phyloP scores from a whole-genome alignment of 2,797 vertebrate species.

The Bothrops alternatus region DNA sequence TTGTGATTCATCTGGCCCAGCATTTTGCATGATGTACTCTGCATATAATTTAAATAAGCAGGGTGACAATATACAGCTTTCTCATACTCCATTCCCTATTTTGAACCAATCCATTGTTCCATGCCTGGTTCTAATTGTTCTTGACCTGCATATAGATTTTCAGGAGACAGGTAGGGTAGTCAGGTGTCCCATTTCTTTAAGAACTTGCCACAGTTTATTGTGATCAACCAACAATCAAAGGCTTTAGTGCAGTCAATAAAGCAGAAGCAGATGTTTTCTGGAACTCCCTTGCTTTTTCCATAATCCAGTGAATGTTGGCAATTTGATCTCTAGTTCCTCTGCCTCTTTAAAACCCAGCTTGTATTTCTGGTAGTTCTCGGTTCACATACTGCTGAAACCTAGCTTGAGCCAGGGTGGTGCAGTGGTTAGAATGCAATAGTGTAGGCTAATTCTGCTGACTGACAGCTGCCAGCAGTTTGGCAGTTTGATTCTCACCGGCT shows the following conservation, averaged over 20 bases:
- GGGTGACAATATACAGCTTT: neutral
- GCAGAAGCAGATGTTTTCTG: neutral
- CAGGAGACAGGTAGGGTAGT: neutral
- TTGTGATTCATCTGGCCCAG: neutral
- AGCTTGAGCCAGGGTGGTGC: neutral
- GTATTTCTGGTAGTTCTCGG: neutral
- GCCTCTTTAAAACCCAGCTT: neutral
- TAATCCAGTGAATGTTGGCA: neutral
- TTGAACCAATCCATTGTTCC: neutral
- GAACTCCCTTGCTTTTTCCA: neutral
- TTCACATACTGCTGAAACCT: neutral
- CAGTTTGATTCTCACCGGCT: no score
- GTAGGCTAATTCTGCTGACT: no score
- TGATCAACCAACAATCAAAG: neutral
- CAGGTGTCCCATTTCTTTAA: neutral
- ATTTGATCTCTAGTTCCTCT: neutral
- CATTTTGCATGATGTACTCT: neutral
- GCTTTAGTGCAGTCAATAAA: neutral
- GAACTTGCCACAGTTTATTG: neutral
- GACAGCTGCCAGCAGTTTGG: no score
- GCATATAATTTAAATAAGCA: neutral
- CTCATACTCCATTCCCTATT: neutral
- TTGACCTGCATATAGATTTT: neutral
- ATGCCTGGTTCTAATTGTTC: neutral
- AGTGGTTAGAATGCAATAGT: no score